A percentile compares a stretch with the other conserved stretches of the same genome.
Conservation (phyloP, 2,113 vertebrate genomes). For the Xiphophorus couchianus region DNA sequence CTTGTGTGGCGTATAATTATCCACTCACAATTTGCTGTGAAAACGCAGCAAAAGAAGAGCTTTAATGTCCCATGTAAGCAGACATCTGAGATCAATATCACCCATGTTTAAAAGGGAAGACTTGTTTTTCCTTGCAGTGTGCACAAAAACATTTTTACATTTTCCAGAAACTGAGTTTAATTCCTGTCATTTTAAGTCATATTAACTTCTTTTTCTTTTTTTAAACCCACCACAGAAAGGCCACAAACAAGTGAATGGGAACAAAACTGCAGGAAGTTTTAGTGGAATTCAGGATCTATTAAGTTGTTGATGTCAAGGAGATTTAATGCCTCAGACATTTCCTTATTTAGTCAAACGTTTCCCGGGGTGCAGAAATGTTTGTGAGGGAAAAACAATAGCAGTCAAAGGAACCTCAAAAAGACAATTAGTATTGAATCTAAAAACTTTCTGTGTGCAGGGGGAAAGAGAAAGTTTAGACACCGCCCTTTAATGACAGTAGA, state of each 20-base stretch:
- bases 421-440: background rate
- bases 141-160: no score
- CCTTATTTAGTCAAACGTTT: background rate
- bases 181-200: background rate
- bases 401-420: background rate
- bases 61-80: background rate
- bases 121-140: background rate
- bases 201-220: background rate
- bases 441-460: background rate
- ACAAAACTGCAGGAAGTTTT: slow-evolving; percentile 14
- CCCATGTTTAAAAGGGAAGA: no score
- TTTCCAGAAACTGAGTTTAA: background rate
- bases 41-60: background rate
- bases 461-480: background rate
- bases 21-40: background rate
- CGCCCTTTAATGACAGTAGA: background rate
- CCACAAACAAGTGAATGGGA: slow-evolving; percentile 31
- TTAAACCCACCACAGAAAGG: slow-evolving; percentile 23
- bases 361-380: background rate
- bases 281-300: slow-evolving; percentile 6
- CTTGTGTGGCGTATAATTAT: background rate
- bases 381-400: background rate
- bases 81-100: background rate
- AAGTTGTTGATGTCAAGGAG: slow-evolving; percentile 38
- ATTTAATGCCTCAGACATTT: slow-evolving; percentile 18